Evolutionary conservation across 2,797 vertebrate genomes (phyloP).

Genomic region (Sardinella longiceps): DNA sequence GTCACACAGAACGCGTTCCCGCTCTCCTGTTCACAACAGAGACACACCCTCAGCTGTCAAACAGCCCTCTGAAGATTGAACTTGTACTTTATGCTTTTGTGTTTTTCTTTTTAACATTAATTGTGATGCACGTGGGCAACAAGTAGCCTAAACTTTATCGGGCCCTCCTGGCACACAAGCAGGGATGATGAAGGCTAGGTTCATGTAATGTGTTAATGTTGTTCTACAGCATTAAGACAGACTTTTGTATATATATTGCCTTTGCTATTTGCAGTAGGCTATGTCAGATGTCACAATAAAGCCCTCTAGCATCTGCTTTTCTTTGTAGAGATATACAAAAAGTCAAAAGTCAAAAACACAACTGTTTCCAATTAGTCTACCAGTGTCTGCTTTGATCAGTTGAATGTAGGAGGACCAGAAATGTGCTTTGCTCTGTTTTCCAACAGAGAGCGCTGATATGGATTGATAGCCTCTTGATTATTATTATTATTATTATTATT

Average conservation of each 20-base stretch:
- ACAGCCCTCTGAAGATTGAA: constrained; percentile 27
- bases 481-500: no score
- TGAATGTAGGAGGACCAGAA: neutral
- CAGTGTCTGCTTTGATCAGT: neutral
- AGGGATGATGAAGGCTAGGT: neutral
- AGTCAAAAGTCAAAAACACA: neutral
- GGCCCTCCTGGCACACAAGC: neutral
- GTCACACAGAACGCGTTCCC: constrained; percentile 40
- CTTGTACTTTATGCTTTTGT: constrained; percentile 35
- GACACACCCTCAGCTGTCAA: constrained; percentile 23
- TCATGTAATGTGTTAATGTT: neutral
- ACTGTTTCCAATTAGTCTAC: neutral
- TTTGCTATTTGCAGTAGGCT: constrained; percentile 1
- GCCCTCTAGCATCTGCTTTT: neutral
- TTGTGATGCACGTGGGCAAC: neutral
- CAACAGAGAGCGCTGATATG: neutral
- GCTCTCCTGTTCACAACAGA: constrained; percentile 38
- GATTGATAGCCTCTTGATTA: no score
- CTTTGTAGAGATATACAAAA: neutral
- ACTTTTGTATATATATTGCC: neutral
- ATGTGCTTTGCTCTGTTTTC: neutral
- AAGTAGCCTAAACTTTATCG: neutral
- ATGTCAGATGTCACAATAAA: neutral
- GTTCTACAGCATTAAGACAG: neutral
- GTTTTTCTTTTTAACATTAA: neutral